phyloP scores from a whole-genome alignment of 2,888 invertebrate genomes.

The Adineta ricciae region DNA sequence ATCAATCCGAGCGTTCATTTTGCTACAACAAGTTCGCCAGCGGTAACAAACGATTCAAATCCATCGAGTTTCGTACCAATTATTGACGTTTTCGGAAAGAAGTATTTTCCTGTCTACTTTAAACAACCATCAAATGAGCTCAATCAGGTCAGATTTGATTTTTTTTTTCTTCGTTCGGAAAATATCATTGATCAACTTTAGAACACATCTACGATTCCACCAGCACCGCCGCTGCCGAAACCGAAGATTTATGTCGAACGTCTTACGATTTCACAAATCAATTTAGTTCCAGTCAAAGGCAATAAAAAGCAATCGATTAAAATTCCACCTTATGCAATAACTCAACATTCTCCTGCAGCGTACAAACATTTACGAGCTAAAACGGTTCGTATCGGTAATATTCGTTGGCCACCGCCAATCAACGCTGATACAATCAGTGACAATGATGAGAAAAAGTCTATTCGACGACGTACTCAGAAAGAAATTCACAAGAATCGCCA shows the following conservation, averaged over 20 bases:
- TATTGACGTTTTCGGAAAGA: background rate
- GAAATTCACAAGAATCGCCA: constrained; percentile 13
- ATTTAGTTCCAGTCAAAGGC: no score
- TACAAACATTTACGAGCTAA: constrained; percentile 70
- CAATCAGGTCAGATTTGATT: no score
- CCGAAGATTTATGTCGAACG: no score
- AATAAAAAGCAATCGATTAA: background rate
- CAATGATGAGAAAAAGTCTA: constrained; percentile 33
- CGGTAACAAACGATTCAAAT: background rate
- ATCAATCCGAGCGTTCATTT: background rate
- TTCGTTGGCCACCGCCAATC: constrained; percentile 74
- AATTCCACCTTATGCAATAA: background rate
- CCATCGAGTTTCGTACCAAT: background rate
- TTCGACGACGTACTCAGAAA: constrained; percentile 8
- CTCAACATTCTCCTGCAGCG: background rate
- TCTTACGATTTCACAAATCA: no score
- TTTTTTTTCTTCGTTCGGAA: no score
- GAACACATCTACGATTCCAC: no score
- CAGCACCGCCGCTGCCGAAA: no score
- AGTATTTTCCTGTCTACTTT: background rate
- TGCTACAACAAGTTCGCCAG: background rate
- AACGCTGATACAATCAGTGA: constrained; percentile 56
- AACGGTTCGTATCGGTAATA: constrained; percentile 70
- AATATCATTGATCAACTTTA: no score
- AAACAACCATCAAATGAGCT: background rate